Evolutionary conservation across 2,888 invertebrate genomes (phyloP).

Genomic region (Gandaritis pyraliata): DNA sequence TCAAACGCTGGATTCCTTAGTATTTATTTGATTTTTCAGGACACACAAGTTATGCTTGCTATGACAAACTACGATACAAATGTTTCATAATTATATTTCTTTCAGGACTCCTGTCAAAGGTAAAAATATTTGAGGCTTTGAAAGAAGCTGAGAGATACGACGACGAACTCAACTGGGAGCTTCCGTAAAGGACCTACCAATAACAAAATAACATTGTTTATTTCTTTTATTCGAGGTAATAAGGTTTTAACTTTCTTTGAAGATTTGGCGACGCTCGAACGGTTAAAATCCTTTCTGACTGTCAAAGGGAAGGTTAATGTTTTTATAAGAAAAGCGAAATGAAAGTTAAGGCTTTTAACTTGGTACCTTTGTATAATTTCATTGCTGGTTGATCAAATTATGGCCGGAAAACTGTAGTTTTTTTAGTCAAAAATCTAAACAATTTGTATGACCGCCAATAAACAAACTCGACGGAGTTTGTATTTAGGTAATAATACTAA

Average conservation of each 20-base stretch:
- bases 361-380: not conserved
- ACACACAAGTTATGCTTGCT: too few species aligned
- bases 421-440: too few species aligned
- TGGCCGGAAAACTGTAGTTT: not conserved
- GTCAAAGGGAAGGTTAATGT: slow-evolving; percentile 2
- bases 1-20: not conserved
- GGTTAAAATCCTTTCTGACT: slow-evolving; percentile 14
- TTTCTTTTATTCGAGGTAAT: slow-evolving; percentile 17
- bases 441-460: too few species aligned
- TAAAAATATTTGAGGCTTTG: slow-evolving; percentile 72
- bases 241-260: slow-evolving; percentile 19
- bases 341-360: not conserved
- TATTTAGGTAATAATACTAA: too few species aligned
- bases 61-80: not conserved
- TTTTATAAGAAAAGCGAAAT: slow-evolving; percentile 6
- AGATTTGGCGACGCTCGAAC: slow-evolving; percentile 3
- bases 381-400: slow-evolving; percentile 1
- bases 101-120: slow-evolving; percentile 79
- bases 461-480: too few species aligned
- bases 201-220: slow-evolving; percentile 13
- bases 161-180: slow-evolving; percentile 87
- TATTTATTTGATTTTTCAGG: not conserved
- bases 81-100: slow-evolving; percentile 2
- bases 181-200: slow-evolving; percentile 64
- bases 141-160: slow-evolving; percentile 84